Evolutionary conservation across 2,797 vertebrate species (phyloP).

Genomic region (Buceros bicornis): DNA sequence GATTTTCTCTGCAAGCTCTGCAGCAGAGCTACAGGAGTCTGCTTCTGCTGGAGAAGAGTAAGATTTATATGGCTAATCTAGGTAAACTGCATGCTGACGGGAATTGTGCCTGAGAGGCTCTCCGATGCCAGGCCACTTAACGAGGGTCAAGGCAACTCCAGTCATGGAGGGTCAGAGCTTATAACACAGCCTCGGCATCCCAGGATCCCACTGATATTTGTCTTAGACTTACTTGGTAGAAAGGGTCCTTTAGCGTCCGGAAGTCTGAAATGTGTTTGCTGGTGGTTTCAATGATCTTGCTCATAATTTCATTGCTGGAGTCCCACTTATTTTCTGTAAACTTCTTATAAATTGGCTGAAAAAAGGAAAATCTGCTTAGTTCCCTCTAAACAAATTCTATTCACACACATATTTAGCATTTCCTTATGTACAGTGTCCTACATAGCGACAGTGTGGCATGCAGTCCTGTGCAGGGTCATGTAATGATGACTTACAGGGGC

Average conservation of each 20-base stretch:
- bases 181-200: not conserved
- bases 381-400: not conserved
- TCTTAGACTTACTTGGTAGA: slow-evolving; percentile 70
- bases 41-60: not conserved
- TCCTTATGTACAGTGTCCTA: not conserved
- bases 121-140: not conserved
- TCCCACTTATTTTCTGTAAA: slow-evolving; percentile 79
- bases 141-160: not conserved
- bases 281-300: slow-evolving; percentile 68
- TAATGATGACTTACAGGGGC: not conserved
- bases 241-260: slow-evolving; percentile 60
- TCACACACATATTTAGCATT: not conserved
- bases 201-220: not conserved
- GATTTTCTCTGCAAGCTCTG: not conserved
- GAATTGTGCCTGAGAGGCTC: not conserved
- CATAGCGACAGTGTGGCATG: accelerated
- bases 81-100: not conserved
- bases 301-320: slow-evolving; percentile 64
- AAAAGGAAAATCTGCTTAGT: not conserved
- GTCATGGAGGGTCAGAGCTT: not conserved
- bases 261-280: slow-evolving; percentile 65
- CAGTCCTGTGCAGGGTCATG: not conserved
- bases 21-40: not conserved
- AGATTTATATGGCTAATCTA: not conserved
- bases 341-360: slow-evolving; percentile 78